Base-by-base conservation (phyloP, 2,888 invertebrate genomes). In the Acrocera orbiculus region DNA sequence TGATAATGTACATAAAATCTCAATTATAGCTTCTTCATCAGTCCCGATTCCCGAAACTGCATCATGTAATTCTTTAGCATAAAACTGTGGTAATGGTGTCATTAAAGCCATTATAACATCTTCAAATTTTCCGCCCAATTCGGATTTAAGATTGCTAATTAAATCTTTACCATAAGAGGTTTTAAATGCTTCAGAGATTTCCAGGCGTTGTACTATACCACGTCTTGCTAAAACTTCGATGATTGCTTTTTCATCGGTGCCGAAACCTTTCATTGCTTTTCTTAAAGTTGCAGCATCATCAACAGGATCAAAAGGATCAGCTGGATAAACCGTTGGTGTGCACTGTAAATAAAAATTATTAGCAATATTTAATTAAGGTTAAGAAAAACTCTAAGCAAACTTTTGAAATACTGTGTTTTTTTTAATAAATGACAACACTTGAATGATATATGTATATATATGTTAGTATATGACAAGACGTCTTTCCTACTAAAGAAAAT, bases 181-280 rank as follows among this genome's bases (percentile, higher is more conserved):
- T 63, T 95, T 95, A 65, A 80, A 96, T 15, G 80, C 76, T 56
- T 81, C 79, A 27, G 83, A 76, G 50, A 96, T 86, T 61, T 90
- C 81, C 46, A 89, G 67, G 40, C 95, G 73, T 60, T 95, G 93
- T 4, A 77, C 78, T 54, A 89, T 87, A 40, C 85, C 85, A 41
- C 93, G 73, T 44, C 78, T 76, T 35, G 83, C 82, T 26, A 95
- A 67, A 6, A 93, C 76, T 51, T 86, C 82, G 49, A 89, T 87
- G 56, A 93, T 85, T 38, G 86, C 76, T 51, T 80, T 80, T 57
- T 92, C 90, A 53, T 92, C 85, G 20, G 89, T 87, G 36, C 90
- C 86, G 49, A 89, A 76, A 35, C 87, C 89, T 58, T 89, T 89
- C 87, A 90, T 87, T 14, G 89, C 87, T 57, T 83, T 85, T 45